Evolutionary conservation across 2,888 invertebrate genomes (phyloP).

Genomic region (Drosophila pseudotalamancana): DNA sequence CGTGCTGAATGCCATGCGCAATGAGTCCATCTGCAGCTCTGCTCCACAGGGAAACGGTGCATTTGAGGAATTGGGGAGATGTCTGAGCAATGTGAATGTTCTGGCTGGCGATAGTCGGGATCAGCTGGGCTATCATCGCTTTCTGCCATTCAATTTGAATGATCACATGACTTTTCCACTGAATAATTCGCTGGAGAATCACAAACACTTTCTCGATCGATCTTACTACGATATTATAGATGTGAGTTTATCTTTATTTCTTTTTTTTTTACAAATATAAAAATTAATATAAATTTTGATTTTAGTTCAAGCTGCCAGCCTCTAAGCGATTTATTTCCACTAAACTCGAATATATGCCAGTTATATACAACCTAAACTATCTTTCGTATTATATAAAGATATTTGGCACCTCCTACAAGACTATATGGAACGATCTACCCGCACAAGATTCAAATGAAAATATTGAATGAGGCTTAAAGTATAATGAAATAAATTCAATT

Average conservation of each 20-base stretch:
- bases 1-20: conserved; percentile 89
- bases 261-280: not conserved
- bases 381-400: conserved; percentile 28
- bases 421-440: not conserved
- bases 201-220: conserved; percentile 38
- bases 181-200: conserved; percentile 31
- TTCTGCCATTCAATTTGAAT: conserved; percentile 52
- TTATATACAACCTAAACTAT: conserved; percentile 43
- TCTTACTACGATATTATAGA: conserved; percentile 43
- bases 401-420: conserved; percentile 33
- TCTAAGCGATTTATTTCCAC: conserved; percentile 37
- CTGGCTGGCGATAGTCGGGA: conserved; percentile 95
- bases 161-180: conserved; percentile 24
- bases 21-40: conserved; percentile 84
- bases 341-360: conserved; percentile 12
- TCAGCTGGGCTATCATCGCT: conserved; percentile 67
- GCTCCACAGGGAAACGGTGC: conserved; percentile 83
- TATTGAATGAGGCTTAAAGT: too few species aligned
- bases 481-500: too few species aligned
- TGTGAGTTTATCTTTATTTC: conserved; percentile 34
- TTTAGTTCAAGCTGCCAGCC: conserved; percentile 34
- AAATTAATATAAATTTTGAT: not conserved
- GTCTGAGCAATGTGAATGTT: conserved; percentile 93
- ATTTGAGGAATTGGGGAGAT: conserved; percentile 85
- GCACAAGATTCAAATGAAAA: not conserved